These are phyloP conservation scores for Pomacea maculata DNA, from an alignment of 1,140 invertebrate species.

Conservation along the genomic window DNA sequence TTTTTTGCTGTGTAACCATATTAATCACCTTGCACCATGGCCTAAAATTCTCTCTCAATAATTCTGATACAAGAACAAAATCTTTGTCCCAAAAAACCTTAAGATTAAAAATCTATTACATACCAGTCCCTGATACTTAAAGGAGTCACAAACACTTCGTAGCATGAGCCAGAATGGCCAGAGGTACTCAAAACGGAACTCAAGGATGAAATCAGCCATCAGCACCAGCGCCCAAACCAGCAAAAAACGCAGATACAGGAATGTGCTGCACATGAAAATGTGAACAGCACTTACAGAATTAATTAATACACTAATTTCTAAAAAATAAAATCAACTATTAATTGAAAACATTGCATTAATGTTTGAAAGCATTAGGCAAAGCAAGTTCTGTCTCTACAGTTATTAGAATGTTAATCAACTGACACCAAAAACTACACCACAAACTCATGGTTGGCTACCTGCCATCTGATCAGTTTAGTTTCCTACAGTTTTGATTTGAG, in stretches of 20 bases:
- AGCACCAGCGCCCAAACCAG: constrained; percentile 95
- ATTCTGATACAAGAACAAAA: neutral
- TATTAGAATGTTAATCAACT: neutral
- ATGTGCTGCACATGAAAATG: constrained; percentile 75
- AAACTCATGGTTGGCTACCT: too few species aligned
- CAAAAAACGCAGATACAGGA: constrained; percentile 95
- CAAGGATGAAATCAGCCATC: constrained; percentile 95
- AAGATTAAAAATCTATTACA: constrained; percentile 65
- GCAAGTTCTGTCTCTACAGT: neutral
- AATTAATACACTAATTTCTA: too few species aligned
- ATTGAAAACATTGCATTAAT: neutral
- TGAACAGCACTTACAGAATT: neutral
- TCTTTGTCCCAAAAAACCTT: neutral
- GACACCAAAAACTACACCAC: too few species aligned
- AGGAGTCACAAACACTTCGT: constrained; percentile 96
- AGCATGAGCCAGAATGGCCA: constrained; percentile 98
- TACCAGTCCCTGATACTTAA: constrained; percentile 98
- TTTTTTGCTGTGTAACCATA: too few species aligned
- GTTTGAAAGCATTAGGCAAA: neutral
- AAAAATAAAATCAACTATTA: too few species aligned
- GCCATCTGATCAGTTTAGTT: too few species aligned
- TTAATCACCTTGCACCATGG: too few species aligned
- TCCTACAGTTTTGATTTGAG: too few species aligned
- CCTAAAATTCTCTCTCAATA: too few species aligned
- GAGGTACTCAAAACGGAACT: constrained; percentile 98